Percentiles rank a stretch among this genome's conserved stretches.
phyloP scores from a whole-genome alignment of 2,888 invertebrate genomes.

The Elegia similella region DNA sequence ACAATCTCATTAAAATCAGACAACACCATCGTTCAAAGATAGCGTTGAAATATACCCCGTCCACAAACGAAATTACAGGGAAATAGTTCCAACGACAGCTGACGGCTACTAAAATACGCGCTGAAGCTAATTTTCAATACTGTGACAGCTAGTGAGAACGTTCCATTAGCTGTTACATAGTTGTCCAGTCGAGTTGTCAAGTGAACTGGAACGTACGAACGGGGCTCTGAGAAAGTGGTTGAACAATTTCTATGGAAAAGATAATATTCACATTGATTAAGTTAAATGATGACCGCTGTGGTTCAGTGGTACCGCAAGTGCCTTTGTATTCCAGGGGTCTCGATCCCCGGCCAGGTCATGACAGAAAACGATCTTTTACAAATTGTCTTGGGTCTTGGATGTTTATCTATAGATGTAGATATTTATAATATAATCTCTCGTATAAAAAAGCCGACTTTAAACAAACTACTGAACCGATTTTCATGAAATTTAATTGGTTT shows the following conservation, averaged over 20 bases:
- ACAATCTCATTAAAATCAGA: neutral
- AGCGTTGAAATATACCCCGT: conserved; percentile 3
- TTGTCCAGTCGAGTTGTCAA: conserved; percentile 32
- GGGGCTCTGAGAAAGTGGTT: conserved; percentile 51
- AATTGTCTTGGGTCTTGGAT: too few species aligned
- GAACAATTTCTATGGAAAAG: conserved; percentile 58
- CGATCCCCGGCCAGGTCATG: too few species aligned
- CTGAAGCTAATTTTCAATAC: conserved; percentile 13
- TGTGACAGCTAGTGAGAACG: conserved; percentile 12
- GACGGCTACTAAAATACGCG: conserved; percentile 17
- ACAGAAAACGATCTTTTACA: too few species aligned
- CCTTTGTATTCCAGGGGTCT: too few species aligned
- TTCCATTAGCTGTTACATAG: conserved; percentile 16
- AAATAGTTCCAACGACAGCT: conserved; percentile 12
- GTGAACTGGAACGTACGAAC: conserved; percentile 40
- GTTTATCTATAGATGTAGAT: too few species aligned
- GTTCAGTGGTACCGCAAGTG: too few species aligned
- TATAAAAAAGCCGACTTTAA: too few species aligned
- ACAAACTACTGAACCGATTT: too few species aligned
- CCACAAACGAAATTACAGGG: conserved; percentile 7
- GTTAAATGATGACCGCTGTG: neutral
- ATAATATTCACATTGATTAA: neutral
- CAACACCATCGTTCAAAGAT: conserved; percentile 1
- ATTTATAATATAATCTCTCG: too few species aligned
- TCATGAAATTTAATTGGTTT: too few species aligned